Conservation (phyloP, 2,797 vertebrate species). For the Tadarida brasiliensis region DNA sequence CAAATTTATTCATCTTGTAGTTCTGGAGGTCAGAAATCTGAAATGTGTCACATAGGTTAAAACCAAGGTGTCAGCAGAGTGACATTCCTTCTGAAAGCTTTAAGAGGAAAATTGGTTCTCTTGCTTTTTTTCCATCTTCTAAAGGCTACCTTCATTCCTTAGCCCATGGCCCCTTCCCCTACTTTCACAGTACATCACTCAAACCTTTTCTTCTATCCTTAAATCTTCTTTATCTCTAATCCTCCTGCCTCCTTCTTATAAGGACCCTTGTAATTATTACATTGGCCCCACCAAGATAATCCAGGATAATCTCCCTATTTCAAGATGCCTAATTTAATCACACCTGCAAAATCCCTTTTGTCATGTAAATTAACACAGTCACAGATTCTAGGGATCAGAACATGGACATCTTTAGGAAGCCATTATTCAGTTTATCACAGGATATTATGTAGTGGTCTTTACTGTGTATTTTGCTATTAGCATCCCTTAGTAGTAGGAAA, state of each 20-base stretch:
- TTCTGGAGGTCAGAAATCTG: slow-evolving; percentile 9
- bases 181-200: neutral
- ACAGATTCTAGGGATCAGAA: neutral
- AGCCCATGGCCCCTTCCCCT: neutral
- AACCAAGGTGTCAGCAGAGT: neutral
- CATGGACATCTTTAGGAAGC: neutral
- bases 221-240: neutral
- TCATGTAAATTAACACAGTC: neutral
- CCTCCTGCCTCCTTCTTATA: neutral
- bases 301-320: neutral
- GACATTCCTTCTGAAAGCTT: neutral
- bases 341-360: neutral
- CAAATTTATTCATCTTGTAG: neutral
- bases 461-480: neutral
- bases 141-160: neutral
- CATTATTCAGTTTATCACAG: neutral
- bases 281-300: neutral
- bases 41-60: neutral
- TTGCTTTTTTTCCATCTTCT: neutral
- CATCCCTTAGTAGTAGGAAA: neutral
- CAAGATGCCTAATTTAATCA: neutral
- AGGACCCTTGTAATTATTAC: neutral
- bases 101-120: neutral
- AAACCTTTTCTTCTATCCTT: neutral
- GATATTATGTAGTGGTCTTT: neutral